phyloP scores from a whole-genome alignment of 1,140 invertebrate species.

The Heterodera carotae region DNA sequence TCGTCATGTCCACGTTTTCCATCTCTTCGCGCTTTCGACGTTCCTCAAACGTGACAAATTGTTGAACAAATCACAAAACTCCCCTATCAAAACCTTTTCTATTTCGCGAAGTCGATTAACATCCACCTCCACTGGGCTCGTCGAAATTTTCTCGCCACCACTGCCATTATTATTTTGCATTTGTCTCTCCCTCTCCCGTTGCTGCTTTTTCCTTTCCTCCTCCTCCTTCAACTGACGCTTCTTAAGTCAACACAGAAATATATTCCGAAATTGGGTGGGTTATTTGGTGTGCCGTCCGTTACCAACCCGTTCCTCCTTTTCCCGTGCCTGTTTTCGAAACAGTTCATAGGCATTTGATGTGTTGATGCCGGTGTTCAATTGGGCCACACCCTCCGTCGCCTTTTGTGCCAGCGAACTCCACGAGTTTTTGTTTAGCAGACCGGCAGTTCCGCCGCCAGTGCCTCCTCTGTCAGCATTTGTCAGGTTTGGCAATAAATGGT shows the following conservation, averaged over 20 bases:
- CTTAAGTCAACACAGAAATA: not conserved
- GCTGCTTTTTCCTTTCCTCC: conserved; percentile 37
- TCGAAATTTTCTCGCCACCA: conserved; percentile 7
- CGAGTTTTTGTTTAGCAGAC: conserved; percentile 34
- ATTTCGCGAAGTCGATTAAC: conserved; percentile 30
- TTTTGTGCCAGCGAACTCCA: conserved; percentile 39
- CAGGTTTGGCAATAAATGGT: conserved; percentile 41
- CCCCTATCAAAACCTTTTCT: conserved; percentile 35
- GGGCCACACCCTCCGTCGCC: conserved; percentile 13
- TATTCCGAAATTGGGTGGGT: not conserved
- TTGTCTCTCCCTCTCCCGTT: conserved; percentile 31
- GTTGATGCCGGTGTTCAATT: conserved; percentile 3
- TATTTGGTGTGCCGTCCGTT: not conserved
- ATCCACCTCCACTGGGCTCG: conserved; percentile 31
- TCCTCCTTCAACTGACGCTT: conserved; percentile 39
- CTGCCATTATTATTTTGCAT: not conserved
- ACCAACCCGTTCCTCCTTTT: conserved; percentile 49
- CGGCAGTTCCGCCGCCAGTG: conserved; percentile 15
- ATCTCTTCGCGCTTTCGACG: conserved; percentile 52
- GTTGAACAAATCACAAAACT: not conserved
- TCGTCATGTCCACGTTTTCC: conserved; percentile 44
- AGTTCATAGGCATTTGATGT: conserved; percentile 36
- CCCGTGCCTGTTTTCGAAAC: conserved; percentile 41
- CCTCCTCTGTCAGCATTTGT: conserved; percentile 9
- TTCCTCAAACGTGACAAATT: conserved; percentile 37